Percentiles rank a stretch among this genome's conserved stretches.
These are phyloP conservation scores for Eonycteris spelaea DNA, from an alignment of 2,113 vertebrate species.

Conservation along the genomic window DNA sequence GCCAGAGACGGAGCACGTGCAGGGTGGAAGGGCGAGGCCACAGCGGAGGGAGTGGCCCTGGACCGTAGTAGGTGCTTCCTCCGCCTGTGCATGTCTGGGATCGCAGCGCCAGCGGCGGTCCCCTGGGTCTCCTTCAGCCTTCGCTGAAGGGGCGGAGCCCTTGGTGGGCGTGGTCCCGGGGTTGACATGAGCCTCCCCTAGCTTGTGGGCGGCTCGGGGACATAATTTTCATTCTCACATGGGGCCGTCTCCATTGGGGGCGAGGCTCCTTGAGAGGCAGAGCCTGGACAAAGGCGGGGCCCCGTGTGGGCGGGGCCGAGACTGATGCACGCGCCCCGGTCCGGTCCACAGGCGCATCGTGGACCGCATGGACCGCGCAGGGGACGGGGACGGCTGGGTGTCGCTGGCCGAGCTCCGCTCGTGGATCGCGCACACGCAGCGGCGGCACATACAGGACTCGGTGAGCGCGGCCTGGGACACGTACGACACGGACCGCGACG, in stretches of 20 bases:
- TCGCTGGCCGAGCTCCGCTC: constrained; percentile 87
- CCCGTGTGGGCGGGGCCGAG: not conserved
- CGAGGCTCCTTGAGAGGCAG: not conserved
- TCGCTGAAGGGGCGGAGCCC: not conserved
- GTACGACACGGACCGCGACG: constrained; percentile 90
- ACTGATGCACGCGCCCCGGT: not conserved
- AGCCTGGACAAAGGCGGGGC: fast-evolving
- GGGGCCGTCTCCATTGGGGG: not conserved
- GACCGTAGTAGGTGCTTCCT: not conserved
- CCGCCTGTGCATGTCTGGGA: not conserved
- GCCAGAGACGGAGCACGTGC: not conserved
- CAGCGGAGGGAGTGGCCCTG: not conserved
- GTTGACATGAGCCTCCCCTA: not conserved
- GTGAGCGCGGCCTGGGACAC: constrained; percentile 93
- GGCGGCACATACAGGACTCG: constrained; percentile 91
- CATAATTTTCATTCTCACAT: not conserved
- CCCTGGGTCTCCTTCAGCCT: not conserved
- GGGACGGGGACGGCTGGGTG: constrained; percentile 87
- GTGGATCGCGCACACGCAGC: constrained; percentile 94
- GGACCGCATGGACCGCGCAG: constrained; percentile 89
- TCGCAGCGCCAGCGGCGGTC: fast-evolving
- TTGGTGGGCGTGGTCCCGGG: fast-evolving
- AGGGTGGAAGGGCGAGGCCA: not conserved
- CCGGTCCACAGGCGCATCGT: constrained; percentile 87
- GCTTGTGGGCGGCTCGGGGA: fast-evolving